Conservation (phyloP, 2,113 vertebrate genomes). For the Bos javanicus region DNA sequence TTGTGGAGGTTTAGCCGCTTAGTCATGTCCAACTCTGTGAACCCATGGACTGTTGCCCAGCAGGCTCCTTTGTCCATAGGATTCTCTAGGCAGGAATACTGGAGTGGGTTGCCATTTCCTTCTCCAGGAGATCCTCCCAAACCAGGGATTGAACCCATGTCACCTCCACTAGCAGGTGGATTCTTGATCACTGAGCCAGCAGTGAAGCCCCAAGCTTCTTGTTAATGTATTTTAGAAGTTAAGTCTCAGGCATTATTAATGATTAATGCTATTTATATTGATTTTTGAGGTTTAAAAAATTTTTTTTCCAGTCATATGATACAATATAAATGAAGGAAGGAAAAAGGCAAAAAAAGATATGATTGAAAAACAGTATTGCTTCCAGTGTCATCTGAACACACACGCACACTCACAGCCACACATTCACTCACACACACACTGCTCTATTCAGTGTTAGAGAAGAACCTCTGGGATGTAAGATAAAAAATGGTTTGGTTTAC, state of each 20-base stretch:
- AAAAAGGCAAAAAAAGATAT: background rate
- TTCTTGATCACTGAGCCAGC: background rate
- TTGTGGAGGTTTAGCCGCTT: background rate
- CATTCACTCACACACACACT: background rate
- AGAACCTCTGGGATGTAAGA: background rate
- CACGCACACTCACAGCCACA: fast-evolving
- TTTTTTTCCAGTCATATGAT: background rate
- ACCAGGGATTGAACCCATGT: background rate
- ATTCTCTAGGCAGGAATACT: background rate
- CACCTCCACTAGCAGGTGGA: background rate
- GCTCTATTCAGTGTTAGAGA: background rate
- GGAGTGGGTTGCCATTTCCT: background rate
- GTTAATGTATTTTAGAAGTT: background rate
- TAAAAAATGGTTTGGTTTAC: background rate
- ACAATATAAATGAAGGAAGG: background rate
- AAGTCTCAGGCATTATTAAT: background rate
- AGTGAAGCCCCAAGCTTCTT: background rate
- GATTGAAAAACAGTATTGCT: background rate
- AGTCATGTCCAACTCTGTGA: background rate
- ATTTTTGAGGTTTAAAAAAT: background rate
- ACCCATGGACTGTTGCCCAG: background rate
- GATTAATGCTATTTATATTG: background rate
- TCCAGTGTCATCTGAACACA: background rate
- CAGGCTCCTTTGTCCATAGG: background rate
- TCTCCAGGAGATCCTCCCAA: background rate